These are phyloP conservation scores for Polydrusus tereticollis DNA, from an alignment of 2,888 invertebrate species.

Conservation along the genomic window DNA sequence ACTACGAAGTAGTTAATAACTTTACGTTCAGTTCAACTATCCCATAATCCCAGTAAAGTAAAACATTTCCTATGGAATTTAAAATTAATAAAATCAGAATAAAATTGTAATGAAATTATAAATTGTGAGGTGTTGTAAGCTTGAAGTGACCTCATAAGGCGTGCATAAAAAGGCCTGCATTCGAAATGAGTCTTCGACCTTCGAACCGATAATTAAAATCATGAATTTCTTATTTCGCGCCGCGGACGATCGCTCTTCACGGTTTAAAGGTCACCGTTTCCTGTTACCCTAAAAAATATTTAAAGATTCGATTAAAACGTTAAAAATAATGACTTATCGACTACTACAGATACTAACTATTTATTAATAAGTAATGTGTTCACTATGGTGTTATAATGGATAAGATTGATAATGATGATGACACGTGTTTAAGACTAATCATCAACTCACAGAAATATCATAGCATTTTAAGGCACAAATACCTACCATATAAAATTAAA, in stretches of 20 bases:
- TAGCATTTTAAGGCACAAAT: no score
- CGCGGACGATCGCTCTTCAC: conserved; percentile 33
- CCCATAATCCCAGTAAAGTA: no score
- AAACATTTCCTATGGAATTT: neutral
- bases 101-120: neutral
- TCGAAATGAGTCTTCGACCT: conserved; percentile 28
- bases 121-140: neutral
- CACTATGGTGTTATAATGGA: no score
- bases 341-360: no score
- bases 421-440: no score
- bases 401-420: no score
- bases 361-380: no score
- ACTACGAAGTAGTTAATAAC: no score
- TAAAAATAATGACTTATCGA: no score
- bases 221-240: conserved; percentile 26
- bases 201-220: conserved; percentile 34
- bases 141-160: conserved; percentile 27
- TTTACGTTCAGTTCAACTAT: no score
- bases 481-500: no score
- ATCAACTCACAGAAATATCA: no score
- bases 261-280: conserved; percentile 50
- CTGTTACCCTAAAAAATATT: conserved; percentile 38
- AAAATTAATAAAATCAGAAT: neutral
- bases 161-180: conserved; percentile 32
- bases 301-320: neutral